These are phyloP conservation scores for Scolopax rusticola DNA, from an alignment of 2,797 vertebrate genomes.

Conservation along the genomic window DNA sequence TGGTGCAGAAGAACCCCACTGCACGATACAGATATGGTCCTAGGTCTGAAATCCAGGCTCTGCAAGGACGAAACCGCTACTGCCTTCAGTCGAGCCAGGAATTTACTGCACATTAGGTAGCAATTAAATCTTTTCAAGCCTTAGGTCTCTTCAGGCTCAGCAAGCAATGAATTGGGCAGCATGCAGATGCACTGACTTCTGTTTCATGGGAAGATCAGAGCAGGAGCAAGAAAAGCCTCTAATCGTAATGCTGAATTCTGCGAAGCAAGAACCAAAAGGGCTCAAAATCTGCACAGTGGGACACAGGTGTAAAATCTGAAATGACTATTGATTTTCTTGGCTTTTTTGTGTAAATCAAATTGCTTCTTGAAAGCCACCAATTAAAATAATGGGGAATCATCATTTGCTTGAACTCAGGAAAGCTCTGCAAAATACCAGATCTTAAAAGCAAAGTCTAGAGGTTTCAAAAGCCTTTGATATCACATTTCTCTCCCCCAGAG, in stretches of 20 bases:
- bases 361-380: neutral
- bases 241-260: neutral
- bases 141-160: neutral
- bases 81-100: neutral
- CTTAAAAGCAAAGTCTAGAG: neutral
- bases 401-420: neutral
- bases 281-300: neutral
- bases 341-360: neutral
- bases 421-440: neutral
- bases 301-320: slow-evolving; percentile 5
- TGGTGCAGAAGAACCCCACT: neutral
- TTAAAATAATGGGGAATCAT: neutral
- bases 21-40: rapidly evolving
- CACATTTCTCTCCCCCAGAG: neutral
- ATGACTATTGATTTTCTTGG: neutral
- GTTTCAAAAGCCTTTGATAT: slow-evolving; percentile 2
- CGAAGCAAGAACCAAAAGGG: neutral
- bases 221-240: neutral
- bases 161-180: neutral
- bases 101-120: neutral
- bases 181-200: neutral
- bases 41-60: neutral
- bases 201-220: neutral
- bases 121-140: neutral
- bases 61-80: neutral